Conservation (phyloP, 2,888 invertebrate genomes). For the Nephrocerus scutellatus region DNA sequence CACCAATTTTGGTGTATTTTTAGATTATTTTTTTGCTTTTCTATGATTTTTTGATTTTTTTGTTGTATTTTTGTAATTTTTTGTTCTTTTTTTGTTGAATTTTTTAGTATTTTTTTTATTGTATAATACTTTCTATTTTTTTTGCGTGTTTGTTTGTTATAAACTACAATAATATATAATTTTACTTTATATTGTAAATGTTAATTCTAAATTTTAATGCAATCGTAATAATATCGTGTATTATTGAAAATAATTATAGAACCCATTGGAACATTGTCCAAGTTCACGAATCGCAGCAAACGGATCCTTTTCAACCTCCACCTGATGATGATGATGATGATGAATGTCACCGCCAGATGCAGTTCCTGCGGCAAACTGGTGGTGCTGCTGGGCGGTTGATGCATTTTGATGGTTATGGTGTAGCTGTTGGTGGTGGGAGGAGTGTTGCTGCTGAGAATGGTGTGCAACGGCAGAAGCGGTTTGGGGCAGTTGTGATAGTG, state of each 20-base stretch:
- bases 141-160: constrained; percentile 25
- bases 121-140: constrained; percentile 7
- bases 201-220: constrained; percentile 7
- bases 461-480: constrained; percentile 10
- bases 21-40: constrained; percentile 11
- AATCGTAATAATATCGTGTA: constrained; percentile 14
- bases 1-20: constrained; percentile 8
- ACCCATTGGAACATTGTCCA: constrained; percentile 49
- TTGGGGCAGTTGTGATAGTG: constrained; percentile 1
- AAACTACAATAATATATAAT: constrained; percentile 8
- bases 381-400: too few species aligned
- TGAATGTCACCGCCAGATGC: constrained; percentile 14
- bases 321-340: constrained; percentile 22
- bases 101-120: constrained; percentile 13
- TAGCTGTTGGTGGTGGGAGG: too few species aligned
- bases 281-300: constrained; percentile 50
- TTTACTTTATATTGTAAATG: constrained; percentile 11
- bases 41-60: constrained; percentile 6
- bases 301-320: constrained; percentile 45
- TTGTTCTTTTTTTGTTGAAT: too few species aligned
- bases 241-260: constrained; percentile 55
- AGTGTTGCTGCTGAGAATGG: constrained; percentile 22
- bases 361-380: constrained; percentile 17
- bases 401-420: too few species aligned
- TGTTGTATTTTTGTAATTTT: too few species aligned